Conservation (phyloP, 2,888 invertebrate genomes). For the Lochmaea crataegi region DNA sequence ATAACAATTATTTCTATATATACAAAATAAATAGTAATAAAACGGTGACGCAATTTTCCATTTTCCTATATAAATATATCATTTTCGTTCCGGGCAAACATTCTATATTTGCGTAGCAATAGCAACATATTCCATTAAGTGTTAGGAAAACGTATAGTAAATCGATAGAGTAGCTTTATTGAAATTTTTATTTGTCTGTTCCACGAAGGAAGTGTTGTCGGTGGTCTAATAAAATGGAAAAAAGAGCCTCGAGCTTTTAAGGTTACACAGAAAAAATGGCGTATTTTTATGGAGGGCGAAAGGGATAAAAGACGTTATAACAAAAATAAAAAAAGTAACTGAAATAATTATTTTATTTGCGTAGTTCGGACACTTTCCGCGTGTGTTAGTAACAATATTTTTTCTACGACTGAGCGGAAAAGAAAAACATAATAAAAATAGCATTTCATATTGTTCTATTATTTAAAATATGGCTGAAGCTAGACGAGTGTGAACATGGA, state of each 20-base stretch:
- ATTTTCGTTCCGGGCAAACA: background rate
- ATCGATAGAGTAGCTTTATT: slow-evolving; percentile 50
- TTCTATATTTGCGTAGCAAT: slow-evolving; percentile 10
- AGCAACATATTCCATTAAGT: slow-evolving; percentile 46
- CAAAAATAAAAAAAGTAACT: too few relatives aligned
- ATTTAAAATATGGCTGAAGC: too few relatives aligned
- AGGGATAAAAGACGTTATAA: background rate
- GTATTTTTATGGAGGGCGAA: background rate
- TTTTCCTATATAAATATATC: slow-evolving; percentile 7
- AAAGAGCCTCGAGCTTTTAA: slow-evolving; percentile 33
- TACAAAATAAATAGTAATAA: background rate
- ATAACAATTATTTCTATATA: background rate
- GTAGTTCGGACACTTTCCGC: too few relatives aligned
- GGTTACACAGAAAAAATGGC: slow-evolving; percentile 37
- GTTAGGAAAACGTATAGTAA: slow-evolving; percentile 47
- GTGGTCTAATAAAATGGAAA: slow-evolving; percentile 51
- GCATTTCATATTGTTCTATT: too few relatives aligned
- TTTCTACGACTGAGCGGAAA: too few relatives aligned
- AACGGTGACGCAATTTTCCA: background rate
- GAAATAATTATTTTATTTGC: too few relatives aligned
- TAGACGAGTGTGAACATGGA: too few relatives aligned
- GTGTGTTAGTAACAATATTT: too few relatives aligned
- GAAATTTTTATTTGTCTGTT: slow-evolving; percentile 53
- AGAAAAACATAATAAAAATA: too few relatives aligned
- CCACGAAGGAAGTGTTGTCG: slow-evolving; percentile 46